Evolutionary conservation across 1,140 invertebrate species (phyloP).

Genomic region (Neodiprion pinetum): DNA sequence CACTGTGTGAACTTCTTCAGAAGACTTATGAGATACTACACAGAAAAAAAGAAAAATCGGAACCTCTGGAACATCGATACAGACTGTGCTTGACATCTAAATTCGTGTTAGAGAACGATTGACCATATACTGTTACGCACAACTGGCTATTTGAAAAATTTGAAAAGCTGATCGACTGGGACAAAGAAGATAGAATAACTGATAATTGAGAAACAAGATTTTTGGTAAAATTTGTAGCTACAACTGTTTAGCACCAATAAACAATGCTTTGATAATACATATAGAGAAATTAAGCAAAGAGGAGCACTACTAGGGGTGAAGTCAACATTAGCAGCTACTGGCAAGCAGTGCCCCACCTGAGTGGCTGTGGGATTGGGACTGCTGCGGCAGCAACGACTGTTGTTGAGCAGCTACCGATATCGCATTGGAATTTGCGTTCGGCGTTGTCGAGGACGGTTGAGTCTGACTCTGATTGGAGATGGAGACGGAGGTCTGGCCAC

Average conservation of each 20-base stretch:
- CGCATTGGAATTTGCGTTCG: conserved; percentile 42
- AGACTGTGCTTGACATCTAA: too few relatives aligned
- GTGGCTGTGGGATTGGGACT: conserved; percentile 52
- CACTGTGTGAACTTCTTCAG: too few relatives aligned
- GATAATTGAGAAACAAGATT: background rate
- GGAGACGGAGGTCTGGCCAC: conserved; percentile 57
- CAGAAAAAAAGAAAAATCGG: too few relatives aligned
- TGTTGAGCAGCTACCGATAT: conserved; percentile 46
- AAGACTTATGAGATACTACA: too few relatives aligned
- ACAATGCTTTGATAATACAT: background rate
- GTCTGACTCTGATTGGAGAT: conserved; percentile 46
- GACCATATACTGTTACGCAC: too few relatives aligned
- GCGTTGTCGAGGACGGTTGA: conserved; percentile 45
- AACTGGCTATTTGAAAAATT: too few relatives aligned
- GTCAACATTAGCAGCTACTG: conserved; percentile 38
- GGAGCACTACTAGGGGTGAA: conserved; percentile 32
- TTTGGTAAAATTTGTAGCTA: background rate
- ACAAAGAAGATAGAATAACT: background rate
- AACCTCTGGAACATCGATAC: too few relatives aligned
- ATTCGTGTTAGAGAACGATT: background rate
- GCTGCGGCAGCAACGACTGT: conserved; percentile 48
- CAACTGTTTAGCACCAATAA: background rate
- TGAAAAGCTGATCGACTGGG: background rate
- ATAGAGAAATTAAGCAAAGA: conserved; percentile 20
- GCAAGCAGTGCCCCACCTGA: conserved; percentile 50